Evolutionary conservation across 1,140 invertebrate genomes (phyloP), one percentile per base, ranked within the genome.

Genomic region (Bombus waltoni): DNA sequence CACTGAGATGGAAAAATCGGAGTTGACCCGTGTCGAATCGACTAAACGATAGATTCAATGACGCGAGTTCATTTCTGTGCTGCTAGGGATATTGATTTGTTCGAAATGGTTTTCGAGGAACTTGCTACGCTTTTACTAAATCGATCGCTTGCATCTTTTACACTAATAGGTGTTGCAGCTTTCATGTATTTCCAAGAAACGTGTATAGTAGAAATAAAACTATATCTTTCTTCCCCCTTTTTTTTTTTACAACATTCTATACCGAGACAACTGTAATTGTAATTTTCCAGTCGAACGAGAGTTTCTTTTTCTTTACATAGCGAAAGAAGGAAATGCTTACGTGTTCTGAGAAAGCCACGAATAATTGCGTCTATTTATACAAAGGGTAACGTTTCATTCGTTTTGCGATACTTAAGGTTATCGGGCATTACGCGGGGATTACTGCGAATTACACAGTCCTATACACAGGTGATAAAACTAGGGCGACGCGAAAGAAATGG

Each of bases 371-470:
- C 40, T 35, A 71, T 84, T 79, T 79, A 42, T 47, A 35, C 35
- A 15, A 25, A 35, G 8, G 47, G 32, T 44, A 76, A 77, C 28
- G 59, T 71, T 53, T 5, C 62, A 57, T 84, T 84, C 66, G 70
- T 84, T 71, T 71, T 32, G 44, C n/a, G 82, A 78, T 71, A 78
- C 74, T 78, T 84, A 84, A 84, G n/a, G 65, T 84, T 84, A 78
- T 70, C 82, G 40, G 65, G 44, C 82, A 47, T 84, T 78, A 71
- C 3, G 13, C 47, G 3, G 53, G 75, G 82, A 84, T 84, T 84
- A 84, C 62, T 5, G 53, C 71, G 82, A 84, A 71, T 84, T 84
- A 84, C 75, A 62, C 47, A 79, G 44, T 22, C 66, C 35, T 66
- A 57, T 32, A 44, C 13, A n/a, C 10, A n/a, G 47, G 38, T 62